Percentiles rank a stretch among this genome's conserved stretches.
These are phyloP conservation scores for Urophycis tenuis DNA, from an alignment of 2,797 vertebrate genomes.

Conservation along the genomic window DNA sequence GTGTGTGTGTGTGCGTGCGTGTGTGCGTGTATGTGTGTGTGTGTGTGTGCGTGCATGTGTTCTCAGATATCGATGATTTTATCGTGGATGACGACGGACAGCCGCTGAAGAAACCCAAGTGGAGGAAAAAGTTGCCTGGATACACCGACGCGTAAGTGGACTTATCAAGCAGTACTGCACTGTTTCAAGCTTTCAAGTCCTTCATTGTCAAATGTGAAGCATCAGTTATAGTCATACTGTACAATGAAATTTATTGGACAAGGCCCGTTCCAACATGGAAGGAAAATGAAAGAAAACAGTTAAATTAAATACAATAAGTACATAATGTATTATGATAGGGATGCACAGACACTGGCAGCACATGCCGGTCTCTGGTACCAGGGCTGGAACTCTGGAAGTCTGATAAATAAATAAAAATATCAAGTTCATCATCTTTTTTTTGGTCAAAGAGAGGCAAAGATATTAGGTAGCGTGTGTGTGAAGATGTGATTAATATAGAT, in stretches of 20 bases:
- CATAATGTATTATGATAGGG: background rate
- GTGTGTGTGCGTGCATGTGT: background rate
- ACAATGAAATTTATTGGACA: no score
- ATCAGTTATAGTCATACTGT: no score
- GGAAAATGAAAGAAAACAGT: no score
- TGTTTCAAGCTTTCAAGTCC: no score
- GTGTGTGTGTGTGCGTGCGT: background rate
- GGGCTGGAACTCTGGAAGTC: background rate
- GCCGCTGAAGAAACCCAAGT: constrained; percentile 82
- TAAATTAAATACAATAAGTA: no score
- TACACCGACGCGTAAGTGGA: constrained; percentile 85
- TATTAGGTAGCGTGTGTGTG: background rate
- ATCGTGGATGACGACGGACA: constrained; percentile 89
- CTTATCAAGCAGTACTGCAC: background rate
- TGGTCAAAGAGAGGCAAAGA: background rate
- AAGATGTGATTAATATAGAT: background rate
- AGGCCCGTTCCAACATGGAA: no score
- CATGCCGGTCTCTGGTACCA: background rate
- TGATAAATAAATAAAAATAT: background rate
- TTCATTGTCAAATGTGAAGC: background rate
- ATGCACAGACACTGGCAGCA: background rate
- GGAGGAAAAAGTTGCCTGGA: constrained; percentile 84
- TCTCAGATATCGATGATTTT: constrained; percentile 83
- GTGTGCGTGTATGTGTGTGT: background rate
- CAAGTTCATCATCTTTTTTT: background rate